These are phyloP conservation scores for Chironomus tepperi DNA, from an alignment of 1,140 invertebrate species.

Conservation along the genomic window DNA sequence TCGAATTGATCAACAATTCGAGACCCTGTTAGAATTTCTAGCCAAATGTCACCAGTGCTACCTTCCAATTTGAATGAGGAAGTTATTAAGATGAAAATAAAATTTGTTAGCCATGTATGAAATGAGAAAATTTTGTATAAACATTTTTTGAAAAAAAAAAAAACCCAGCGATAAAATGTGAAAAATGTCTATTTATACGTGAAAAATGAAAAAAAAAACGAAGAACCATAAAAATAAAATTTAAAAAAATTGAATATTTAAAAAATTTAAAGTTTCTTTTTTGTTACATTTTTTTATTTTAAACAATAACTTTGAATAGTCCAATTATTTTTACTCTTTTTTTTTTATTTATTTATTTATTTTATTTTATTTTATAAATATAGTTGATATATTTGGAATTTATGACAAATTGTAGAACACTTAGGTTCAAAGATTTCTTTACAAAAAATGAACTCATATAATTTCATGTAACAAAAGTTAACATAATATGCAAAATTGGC, in stretches of 20 bases:
- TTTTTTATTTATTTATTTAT: background rate
- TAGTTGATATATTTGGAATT: no score
- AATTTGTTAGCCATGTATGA: background rate
- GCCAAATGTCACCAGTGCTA: no score
- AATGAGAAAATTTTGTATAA: background rate
- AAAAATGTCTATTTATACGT: slow-evolving; percentile 14
- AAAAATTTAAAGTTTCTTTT: background rate
- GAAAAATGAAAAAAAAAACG: background rate
- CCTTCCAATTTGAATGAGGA: background rate
- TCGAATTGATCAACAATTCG: no score
- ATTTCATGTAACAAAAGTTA: no score
- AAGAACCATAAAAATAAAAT: slow-evolving; percentile 8
- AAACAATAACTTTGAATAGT: no score
- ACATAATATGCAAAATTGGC: no score
- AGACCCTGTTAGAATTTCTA: no score
- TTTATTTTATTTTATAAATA: no score
- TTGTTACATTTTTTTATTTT: background rate
- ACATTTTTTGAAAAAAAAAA: background rate
- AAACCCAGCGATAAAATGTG: slow-evolving; percentile 1
- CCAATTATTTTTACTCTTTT: background rate
- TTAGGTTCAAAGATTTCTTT: no score
- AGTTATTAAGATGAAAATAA: background rate
- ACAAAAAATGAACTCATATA: no score
- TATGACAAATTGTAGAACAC: no score
- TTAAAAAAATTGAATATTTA: slow-evolving; percentile 10